Evolutionary conservation across 2,113 vertebrate genomes (phyloP), one percentile per base, ranked within the genome.

Genomic region (Cygnus atratus): DNA sequence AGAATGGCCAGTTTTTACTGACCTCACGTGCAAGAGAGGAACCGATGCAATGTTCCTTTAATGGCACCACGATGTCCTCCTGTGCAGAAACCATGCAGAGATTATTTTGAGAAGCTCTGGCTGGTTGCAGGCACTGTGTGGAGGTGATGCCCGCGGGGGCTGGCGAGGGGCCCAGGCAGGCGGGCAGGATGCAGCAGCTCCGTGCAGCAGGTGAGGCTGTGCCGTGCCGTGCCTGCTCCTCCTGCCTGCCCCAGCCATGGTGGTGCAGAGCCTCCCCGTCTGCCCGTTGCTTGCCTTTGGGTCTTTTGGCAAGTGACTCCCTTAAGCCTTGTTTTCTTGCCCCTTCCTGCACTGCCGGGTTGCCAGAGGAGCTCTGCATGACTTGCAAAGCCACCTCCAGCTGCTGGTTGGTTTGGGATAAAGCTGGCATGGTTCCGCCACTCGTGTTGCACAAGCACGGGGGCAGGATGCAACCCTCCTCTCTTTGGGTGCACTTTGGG

Each of bases 381-480:
- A 33, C 31, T 79, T 83, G 28, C 8, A n/a, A 37, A 87, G 46
- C 35, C 7, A 1, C 5, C 39, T 67, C 21, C 4, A 6, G 65
- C n/a, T 81, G 50, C 29, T 37, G 10, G 35, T 66, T 91, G 79
- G 58, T 20, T 76, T 31, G 87, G 65, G 65, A 24, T 79, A 12
- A 73, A 50, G 28, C 72, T n/a, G 43, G 9, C 28, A 3, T 1
- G 20, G 7, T 82, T 44, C 62, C 12, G 48, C 44, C 44, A 25
- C 25, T 52, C 17, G 9, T 0, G 0, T 31, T 74, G 1, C 10
- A 0, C 3, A 13, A 62, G n/a, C 59, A 12, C 20, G 13, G 41
- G 37, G 13, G 35, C 31, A 55, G 72, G 25, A 62, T 52, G 50
- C 71, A 83, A 13, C 39, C 48, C 19, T 48, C 39, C 43, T 35